Conservation (phyloP, 1,140 invertebrate species). For the Lutraria rhynchaena region DNA sequence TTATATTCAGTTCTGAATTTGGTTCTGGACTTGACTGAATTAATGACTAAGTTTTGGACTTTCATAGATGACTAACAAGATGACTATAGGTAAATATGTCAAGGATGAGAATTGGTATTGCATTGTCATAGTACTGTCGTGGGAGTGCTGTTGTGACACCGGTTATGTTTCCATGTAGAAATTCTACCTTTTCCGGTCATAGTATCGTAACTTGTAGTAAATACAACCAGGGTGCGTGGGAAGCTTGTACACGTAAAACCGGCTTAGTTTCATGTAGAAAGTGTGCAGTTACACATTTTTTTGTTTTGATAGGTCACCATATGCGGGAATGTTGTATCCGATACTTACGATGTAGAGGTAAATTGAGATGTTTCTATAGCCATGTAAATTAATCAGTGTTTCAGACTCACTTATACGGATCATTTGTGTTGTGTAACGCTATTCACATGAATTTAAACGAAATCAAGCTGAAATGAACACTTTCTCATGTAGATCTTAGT, state of each 20-base stretch:
- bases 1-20: too few relatives aligned
- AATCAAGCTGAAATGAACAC: neutral
- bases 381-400: slow-evolving; percentile 10
- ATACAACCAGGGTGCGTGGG: slow-evolving; percentile 21
- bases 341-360: neutral
- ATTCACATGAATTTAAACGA: neutral
- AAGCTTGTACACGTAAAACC: neutral
- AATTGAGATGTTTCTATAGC: neutral
- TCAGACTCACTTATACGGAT: neutral
- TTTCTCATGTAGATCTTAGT: neutral
- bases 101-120: too few relatives aligned
- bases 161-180: too few relatives aligned
- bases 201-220: neutral
- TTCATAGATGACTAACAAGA: too few relatives aligned
- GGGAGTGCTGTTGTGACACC: too few relatives aligned
- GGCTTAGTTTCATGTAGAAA: neutral
- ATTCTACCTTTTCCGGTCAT: slow-evolving; percentile 16
- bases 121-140: too few relatives aligned
- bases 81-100: too few relatives aligned
- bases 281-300: neutral
- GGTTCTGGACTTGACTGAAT: too few relatives aligned
- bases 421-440: slow-evolving; percentile 28
- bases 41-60: too few relatives aligned
- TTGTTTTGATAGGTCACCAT: too few relatives aligned
- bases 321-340: too few relatives aligned